phyloP scores from a whole-genome alignment of 1,140 invertebrate genomes.

The Diorhabda sublineata region DNA sequence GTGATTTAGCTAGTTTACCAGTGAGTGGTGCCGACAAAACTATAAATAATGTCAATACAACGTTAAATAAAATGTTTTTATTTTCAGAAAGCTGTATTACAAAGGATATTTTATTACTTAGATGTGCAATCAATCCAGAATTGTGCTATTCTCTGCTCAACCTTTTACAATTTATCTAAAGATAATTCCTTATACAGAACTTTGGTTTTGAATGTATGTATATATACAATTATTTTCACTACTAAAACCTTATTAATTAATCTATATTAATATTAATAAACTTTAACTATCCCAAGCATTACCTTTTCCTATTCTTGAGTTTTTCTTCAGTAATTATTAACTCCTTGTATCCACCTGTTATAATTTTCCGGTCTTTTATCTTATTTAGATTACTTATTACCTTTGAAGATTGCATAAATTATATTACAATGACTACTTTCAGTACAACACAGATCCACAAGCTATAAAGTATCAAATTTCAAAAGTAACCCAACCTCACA shows the following conservation, averaged over 20 bases:
- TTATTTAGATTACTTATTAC: too few relatives aligned
- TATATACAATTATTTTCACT: background rate
- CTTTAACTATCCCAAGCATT: too few relatives aligned
- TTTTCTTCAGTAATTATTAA: too few relatives aligned
- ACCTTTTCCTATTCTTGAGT: too few relatives aligned
- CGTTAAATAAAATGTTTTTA: background rate
- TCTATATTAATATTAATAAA: too few relatives aligned
- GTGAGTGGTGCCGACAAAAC: conserved; percentile 17
- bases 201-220: conserved; percentile 29
- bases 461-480: background rate
- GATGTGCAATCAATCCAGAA: conserved; percentile 30
- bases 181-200: conserved; percentile 30
- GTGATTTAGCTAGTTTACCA: conserved; percentile 24
- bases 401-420: background rate
- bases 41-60: too few relatives aligned
- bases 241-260: too few relatives aligned
- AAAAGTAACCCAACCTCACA: background rate
- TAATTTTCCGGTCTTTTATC: too few relatives aligned
- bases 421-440: background rate
- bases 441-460: background rate
- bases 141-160: conserved; percentile 33
- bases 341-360: too few relatives aligned
- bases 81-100: conserved; percentile 30
- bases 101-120: conserved; percentile 33
- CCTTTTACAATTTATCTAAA: conserved; percentile 31